Base-by-base conservation (phyloP, 2,113 vertebrate species). In the Lipotes vexillifer region DNA sequence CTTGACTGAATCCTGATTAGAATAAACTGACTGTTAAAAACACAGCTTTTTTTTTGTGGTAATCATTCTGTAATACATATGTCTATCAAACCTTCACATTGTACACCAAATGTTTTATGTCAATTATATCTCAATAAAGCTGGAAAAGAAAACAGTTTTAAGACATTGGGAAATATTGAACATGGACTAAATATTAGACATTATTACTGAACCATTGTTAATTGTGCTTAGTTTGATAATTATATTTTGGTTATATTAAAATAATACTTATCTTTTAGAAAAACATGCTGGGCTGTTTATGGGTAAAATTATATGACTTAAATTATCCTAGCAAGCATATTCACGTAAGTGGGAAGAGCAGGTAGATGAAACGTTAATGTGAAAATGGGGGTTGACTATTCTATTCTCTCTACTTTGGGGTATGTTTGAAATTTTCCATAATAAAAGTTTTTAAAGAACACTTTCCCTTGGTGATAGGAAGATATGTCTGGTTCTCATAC, bases 191-290 rank as follows among this genome's bases (percentile, higher is more conserved):
- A 80, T 65, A 93, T 46, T 44, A 88, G 7, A 90, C 78, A 57
- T 66, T 41, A 85, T 77, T 93, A 25, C 86, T 72, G 36, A 91
- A 69, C 81, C 21, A 91, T 36, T 61, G 29, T 89, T 97, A 55
- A 52, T 90, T 97, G 72, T 63, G 10, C 41, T 94, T 92, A 92
- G 41, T 36, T 93, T 92, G 59, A 80, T 90, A 93, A 93, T 92
- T 92, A 41, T 90, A 83, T 83, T 94, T 94, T 87, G 68, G 68
- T 95, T 84, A 78, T 77, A 83, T 94, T 86, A 96, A 97, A 95
- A 78, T 80, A 71, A 78, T 57, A 17, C 31, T 55, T 83, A 90
- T 83, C 38, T 90, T 87, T 87, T 63, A 93, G 36, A 90, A 92
- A 94, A 94, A 74, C 66, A 85, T 36, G n/a, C 11, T 86, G 33